Conservation (phyloP, 2,797 vertebrate genomes). For the Sternarchorhynchus goeldii region DNA sequence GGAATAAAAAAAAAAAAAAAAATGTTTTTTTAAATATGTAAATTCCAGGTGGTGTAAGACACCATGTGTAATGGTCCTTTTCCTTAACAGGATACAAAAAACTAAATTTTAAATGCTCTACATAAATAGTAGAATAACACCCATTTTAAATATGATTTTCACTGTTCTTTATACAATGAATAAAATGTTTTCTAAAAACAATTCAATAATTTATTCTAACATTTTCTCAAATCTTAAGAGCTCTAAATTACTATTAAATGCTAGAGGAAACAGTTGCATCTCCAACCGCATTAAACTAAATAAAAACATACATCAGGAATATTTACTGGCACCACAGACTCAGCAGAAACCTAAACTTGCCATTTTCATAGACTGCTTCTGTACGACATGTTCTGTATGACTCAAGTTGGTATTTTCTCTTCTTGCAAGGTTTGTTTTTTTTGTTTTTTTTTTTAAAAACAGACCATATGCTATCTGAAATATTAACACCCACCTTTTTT, state of each 20-base stretch:
- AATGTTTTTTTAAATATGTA: constrained; percentile 45
- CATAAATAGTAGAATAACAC: background rate
- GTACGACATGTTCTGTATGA: too few species aligned
- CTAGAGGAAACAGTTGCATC: background rate
- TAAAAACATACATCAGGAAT: background rate
- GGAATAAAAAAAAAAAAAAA: constrained; percentile 36
- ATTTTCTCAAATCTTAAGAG: background rate
- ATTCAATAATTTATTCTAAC: background rate
- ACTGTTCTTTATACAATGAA: too few species aligned
- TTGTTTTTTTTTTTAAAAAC: too few species aligned
- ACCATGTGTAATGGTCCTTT: constrained; percentile 1
- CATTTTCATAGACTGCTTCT: background rate
- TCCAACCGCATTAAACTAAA: background rate
- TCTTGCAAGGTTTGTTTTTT: too few species aligned
- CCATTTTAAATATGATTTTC: background rate
- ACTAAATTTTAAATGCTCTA: background rate
- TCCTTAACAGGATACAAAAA: constrained; percentile 5
- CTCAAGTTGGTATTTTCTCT: too few species aligned
- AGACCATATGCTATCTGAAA: too few species aligned
- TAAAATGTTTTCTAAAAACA: background rate
- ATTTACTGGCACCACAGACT: constrained; percentile 4
- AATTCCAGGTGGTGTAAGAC: background rate
- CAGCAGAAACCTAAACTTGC: background rate
- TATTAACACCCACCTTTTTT: too few species aligned
- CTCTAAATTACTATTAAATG: background rate